Evolutionary conservation across 2,888 invertebrate species (phyloP), one percentile per base, ranked within the genome.

Genomic region (Spodoptera picta): DNA sequence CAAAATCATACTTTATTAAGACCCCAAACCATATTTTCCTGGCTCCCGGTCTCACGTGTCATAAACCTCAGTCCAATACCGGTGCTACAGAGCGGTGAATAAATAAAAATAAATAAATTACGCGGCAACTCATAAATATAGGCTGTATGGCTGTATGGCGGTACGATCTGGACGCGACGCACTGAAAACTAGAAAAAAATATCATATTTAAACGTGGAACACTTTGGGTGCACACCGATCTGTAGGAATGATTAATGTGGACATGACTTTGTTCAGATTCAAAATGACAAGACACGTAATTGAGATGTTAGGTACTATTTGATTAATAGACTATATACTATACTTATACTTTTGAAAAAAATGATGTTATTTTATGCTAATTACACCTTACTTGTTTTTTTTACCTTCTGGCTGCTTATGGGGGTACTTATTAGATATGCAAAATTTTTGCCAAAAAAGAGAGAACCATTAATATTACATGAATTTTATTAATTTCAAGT

Each of bases 121-220:
- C 88, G 85, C 88, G 88, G 76, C 87, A 90, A 89, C 89, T 88
- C 89, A 90, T 92, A 93, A 93, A 92, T 92, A 84, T 90, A 67
- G 49, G 36, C 45, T 60, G 49, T 53, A 65, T 56, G 52, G 24
- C 27, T 63, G 63, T 67, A 67, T 69, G 63, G 69, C 69, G 62
- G 53, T 44, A 42, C 27, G 44, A 52, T 36, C 65, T 69, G 62
- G 63, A 58, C 75, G 65, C 75, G 69, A 78, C 84, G 85, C 87
- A 89, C 86, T 90, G 89, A 90, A 90, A 91, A 89, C 84, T 91
- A 90, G 60, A 73, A 79, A 79, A 92, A 90, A 90, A 90, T 80
- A 85, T 75, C 77, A 77, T 88, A 89, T 91, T 91, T 91, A 67
- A 91, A 90, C 89, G 86, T 90, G 91, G 91, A 91, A 90, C 88